Evolutionary conservation across 2,113 vertebrate species (phyloP).

Genomic region (Notothenia rossii): DNA sequence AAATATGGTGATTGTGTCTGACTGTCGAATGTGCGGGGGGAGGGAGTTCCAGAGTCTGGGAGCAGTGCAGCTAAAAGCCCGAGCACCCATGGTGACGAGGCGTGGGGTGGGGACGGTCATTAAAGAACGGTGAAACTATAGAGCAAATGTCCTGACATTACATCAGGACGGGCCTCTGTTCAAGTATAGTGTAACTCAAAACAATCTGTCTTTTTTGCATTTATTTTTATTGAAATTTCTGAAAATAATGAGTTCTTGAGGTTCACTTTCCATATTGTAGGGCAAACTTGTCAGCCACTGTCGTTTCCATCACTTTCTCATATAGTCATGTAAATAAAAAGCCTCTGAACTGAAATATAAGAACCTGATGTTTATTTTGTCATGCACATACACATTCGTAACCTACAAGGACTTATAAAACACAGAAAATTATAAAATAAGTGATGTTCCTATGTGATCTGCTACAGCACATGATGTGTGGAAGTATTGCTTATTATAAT

Average conservation of each 20-base stretch:
- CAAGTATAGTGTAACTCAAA: background rate
- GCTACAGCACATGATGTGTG: too few relatives aligned
- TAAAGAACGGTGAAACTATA: background rate
- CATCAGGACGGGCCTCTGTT: background rate
- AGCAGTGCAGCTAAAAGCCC: too few relatives aligned
- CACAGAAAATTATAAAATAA: too few relatives aligned
- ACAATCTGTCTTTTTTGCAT: background rate
- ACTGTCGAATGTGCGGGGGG: too few relatives aligned
- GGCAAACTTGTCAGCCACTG: background rate
- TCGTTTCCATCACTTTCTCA: background rate
- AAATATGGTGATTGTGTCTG: too few relatives aligned
- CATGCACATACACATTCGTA: background rate
- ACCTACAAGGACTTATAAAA: background rate
- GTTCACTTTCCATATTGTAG: constrained; percentile 1
- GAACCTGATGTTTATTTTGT: background rate
- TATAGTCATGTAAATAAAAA: background rate
- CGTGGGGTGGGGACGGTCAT: too few relatives aligned
- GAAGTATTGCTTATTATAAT: background rate
- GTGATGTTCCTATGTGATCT: too few relatives aligned
- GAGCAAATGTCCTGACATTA: background rate
- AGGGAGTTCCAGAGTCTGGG: too few relatives aligned
- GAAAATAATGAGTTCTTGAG: background rate
- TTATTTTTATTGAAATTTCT: background rate
- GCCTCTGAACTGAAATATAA: constrained; percentile 1
- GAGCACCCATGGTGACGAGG: too few relatives aligned